Evolutionary conservation across 2,888 invertebrate genomes (phyloP), one percentile per base, ranked within the genome.

Genomic region (Scaptomyza parva): DNA sequence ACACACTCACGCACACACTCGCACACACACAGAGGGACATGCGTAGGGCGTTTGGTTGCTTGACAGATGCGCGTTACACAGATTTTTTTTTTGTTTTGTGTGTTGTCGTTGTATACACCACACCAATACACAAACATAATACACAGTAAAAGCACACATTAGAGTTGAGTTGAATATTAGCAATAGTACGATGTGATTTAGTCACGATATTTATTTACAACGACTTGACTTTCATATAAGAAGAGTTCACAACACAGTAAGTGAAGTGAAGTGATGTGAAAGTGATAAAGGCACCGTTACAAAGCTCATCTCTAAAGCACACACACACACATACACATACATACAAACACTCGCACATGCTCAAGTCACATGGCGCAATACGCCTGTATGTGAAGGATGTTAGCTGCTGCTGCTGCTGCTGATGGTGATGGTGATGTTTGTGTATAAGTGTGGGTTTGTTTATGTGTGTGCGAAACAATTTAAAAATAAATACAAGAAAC

Each of bases 21-120:
- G 61, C 47, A 58, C 41, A 30, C 24, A 30, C 47, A 53, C 37
- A 51, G 60, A 51, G 65, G 54, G 55, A 65, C 40, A 68, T 65
- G 77, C 76, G 80, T 69, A 64, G 84, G 64, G 84, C 70, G 63
- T 72, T 88, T 57, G 77, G 69, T 79, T 76, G 71, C 85, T 76
- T 86, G 87, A 84, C 88, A 84, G 87, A 82, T 82, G 87, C 82
- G 81, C 81, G 87, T 54, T 76, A 82, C 88, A 82, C 85, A 84
- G 88, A 82, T 82, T 82, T 82, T 64, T 48, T 68, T 61, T 44
- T 59, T 70, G 58, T 55, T 59, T 47, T 28, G 28, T 28, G 28
- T 28, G 9, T 17, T 44, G 47, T n/a, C 12, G 8, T 20, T 47
- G 44, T 18, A 47, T 72, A 74, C 72, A 77, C 55, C 37, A 70